Evolutionary conservation across 2,888 invertebrate genomes (phyloP), one percentile per base, ranked within the genome.

Genomic region (Prosapia bicincta): DNA sequence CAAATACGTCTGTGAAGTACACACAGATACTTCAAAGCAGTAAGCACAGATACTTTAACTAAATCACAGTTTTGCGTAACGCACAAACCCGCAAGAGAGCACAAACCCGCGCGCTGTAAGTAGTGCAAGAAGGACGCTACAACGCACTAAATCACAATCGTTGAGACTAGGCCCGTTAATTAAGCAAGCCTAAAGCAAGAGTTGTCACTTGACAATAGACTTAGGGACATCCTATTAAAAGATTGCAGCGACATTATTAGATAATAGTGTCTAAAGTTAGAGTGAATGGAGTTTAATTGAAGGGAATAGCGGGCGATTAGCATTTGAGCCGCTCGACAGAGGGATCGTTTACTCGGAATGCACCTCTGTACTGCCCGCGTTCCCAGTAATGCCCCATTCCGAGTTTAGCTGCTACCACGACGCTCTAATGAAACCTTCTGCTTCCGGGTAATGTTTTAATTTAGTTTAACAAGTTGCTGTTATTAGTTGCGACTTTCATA

Each of bases 251-350:
- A 43, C 32, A 72, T 67, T 72, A 72, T 72, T 72, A 72, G 72
- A 72, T 72, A 72, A 72, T 72, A 72, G 72, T 72, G 72, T 72
- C 72, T 72, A 72, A 72, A 72, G 72, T 72, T 72, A 72, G 72
- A 72, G 67, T 72, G 72, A 72, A 72, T 72, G 66, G 72, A 72
- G 67, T 72, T 67, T 72, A 72, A 72, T 72, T 72, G 72, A 72
- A 43, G 38, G 72, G 28, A 26, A 38, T 38, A 66, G 67, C 72
- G 72, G 72, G 67, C 67, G 26, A 72, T 72, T 38, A 38, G 38
- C 38, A 38, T 38, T 13, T 9, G 38, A 38, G 38, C 38, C 6
- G 38, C 38, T 38, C 38, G 13, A 13, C 15, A 30, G 30, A 9
- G 9, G 5, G 6, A 7, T 9, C 30, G 9, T 30, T 30, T 30